A percentile compares a stretch with the other conserved stretches of the same genome.
Conservation (phyloP, 2,797 vertebrate genomes). For the Monodelphis domestica region DNA sequence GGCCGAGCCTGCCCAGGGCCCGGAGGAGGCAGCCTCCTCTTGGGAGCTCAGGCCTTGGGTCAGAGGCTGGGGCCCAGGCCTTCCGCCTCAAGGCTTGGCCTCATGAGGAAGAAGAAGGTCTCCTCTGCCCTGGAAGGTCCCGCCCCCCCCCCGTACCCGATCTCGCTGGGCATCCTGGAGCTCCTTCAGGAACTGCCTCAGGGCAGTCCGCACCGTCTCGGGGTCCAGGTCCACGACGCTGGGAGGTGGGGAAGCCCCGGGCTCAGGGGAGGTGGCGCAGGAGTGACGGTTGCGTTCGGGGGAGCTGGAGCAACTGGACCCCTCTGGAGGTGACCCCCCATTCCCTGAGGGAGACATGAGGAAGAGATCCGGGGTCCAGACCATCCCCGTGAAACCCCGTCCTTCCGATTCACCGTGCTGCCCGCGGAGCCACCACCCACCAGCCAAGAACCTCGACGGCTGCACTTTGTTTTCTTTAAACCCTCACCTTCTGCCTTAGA, state of each 20-base stretch:
- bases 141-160: conserved; percentile 83
- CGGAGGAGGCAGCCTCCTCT: not conserved
- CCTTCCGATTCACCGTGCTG: not conserved
- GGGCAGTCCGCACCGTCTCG: conserved; percentile 88
- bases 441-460: no score
- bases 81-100: not conserved
- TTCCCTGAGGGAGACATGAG: conserved; percentile 34
- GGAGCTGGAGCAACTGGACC: conserved; percentile 66
- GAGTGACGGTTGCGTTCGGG: conserved; percentile 86
- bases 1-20: no score
- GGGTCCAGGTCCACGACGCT: conserved; percentile 88
- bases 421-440: not conserved
- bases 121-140: not conserved
- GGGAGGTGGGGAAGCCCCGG: conserved; percentile 69
- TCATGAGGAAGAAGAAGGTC: not conserved
- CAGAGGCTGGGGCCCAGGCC: not conserved
- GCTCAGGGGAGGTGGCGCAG: conserved; percentile 85
- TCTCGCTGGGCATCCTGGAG: conserved; percentile 91
- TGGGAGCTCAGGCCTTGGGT: not conserved
- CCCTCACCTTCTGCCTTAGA: no score
- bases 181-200: conserved; percentile 93
- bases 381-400: not conserved
- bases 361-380: not conserved
- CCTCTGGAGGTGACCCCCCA: conserved; percentile 31
- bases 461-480: no score